Conservation (phyloP, 1,140 invertebrate species). For the Andrena cerasifolii region DNA sequence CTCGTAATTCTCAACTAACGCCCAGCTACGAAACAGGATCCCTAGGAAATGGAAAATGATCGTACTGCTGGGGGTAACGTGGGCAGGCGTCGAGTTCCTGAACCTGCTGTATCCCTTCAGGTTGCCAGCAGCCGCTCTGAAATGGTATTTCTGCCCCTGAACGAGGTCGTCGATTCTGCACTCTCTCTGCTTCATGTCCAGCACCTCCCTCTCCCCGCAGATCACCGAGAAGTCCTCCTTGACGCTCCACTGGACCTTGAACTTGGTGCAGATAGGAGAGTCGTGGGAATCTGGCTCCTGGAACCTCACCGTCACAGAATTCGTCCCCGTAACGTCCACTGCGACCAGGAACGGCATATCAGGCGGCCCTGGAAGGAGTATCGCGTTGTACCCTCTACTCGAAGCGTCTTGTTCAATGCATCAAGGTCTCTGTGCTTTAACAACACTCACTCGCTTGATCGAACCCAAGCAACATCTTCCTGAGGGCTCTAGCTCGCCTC, state of each 20-base stretch:
- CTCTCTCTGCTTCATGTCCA: constrained; percentile 86
- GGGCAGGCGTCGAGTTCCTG: constrained; percentile 88
- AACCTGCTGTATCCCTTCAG: constrained; percentile 94
- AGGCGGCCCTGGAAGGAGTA: constrained; percentile 86
- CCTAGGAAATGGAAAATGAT: neutral
- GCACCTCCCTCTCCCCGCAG: constrained; percentile 89
- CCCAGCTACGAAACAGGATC: neutral
- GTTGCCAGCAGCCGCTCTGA: constrained; percentile 93
- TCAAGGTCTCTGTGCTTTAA: neutral
- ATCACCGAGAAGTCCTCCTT: constrained; percentile 90
- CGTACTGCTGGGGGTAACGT: constrained; percentile 95
- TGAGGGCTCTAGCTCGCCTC: constrained; percentile 90
- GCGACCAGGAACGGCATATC: constrained; percentile 89
- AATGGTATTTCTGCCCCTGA: constrained; percentile 93
- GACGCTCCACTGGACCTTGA: constrained; percentile 95
- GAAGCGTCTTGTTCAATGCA: too few species aligned
- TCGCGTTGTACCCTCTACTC: too few species aligned
- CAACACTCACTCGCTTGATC: constrained; percentile 86
- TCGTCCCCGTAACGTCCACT: constrained; percentile 92
- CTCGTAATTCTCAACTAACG: too few species aligned
- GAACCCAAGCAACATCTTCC: constrained; percentile 87
- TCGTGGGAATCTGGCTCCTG: constrained; percentile 86
- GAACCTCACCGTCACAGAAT: constrained; percentile 89
- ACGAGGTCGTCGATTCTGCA: constrained; percentile 85
- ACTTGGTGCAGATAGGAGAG: constrained; percentile 93